A percentile compares a stretch with the other conserved stretches of the same genome.
Evolutionary conservation across 2,113 vertebrate genomes (phyloP).

Genomic region (Petroica traversi): DNA sequence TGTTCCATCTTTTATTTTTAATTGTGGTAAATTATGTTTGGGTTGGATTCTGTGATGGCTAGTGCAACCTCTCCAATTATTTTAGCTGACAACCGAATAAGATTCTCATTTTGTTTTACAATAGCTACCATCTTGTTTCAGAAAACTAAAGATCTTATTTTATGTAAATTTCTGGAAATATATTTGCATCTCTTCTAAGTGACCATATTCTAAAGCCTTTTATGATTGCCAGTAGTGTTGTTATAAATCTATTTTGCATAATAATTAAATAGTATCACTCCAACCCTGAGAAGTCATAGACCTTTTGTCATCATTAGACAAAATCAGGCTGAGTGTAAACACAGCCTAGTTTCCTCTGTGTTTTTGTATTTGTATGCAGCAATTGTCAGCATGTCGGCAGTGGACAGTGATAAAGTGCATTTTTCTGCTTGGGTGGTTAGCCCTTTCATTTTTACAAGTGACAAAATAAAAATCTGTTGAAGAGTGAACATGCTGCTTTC

Average conservation of each 20-base stretch:
- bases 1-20: not conserved
- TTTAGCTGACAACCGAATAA: not conserved
- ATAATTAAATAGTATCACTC: conserved; percentile 66
- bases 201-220: conserved; percentile 6
- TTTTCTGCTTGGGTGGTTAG: conserved; percentile 92
- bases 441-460: conserved; percentile 87
- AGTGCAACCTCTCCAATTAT: not conserved
- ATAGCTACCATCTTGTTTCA: not conserved
- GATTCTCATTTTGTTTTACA: not conserved
- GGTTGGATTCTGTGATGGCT: not conserved
- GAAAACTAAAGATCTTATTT: not conserved
- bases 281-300: conserved; percentile 40
- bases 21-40: not conserved
- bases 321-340: conserved; percentile 80
- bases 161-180: not conserved
- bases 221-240: not conserved
- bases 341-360: conserved; percentile 68
- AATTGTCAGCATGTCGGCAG: conserved; percentile 81
- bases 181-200: not conserved
- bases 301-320: conserved; percentile 71
- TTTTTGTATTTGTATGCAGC: conserved; percentile 80
- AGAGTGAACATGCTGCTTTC: conserved; percentile 86
- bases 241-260: conserved; percentile 55
- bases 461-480: conserved; percentile 88
- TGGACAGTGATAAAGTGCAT: conserved; percentile 85